Base-by-base conservation (phyloP, 2,888 invertebrate species). In the Agonopterix subpropinquella region DNA sequence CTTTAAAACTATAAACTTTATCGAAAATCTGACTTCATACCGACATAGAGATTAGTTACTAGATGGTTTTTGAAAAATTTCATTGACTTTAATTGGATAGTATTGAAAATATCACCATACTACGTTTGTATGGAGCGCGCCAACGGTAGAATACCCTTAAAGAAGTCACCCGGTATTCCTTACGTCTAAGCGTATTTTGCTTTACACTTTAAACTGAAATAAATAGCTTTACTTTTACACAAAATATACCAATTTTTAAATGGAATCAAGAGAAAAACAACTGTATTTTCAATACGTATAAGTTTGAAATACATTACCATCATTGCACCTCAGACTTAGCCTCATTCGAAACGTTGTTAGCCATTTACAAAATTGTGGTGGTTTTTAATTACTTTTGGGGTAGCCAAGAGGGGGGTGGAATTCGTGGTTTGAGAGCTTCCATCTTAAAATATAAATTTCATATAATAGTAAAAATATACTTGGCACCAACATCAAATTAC, bases 311-410 rank as follows among this genome's bases (percentile, higher is more conserved):
- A 5, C 13, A 11, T 58, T 67, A 71, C 71, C 64, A 64, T 64
- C 65, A 67, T 58, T 68, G 66, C 70, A 73, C 65, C 70, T 68
- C 62, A 51, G 57, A 51, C 53, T 62, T 69, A 68, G 66, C 67
- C 63, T 68, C 64, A 61, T 62, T 59, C 53, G 5, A 28, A 28
- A 28, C 28, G 2, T 28, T 28, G 60, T 61, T 64, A 56, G 59
- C 58, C 61, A 55, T 49, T 51, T 58, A 51, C 52, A 48, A 52
- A 56, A 51, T 50, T 41, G 28, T 48, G 47, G 50, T 51, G 49
- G 50, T 28, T 28, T 28, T 28, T 28, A 28, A 28, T 28, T 28
- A 39, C 3, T 39, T 9, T 9, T n/a, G 39, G 39, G 39, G 39
- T 39, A 39, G 39, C 39, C 39, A 39, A n/a, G n/a, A n/a, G 37